These are phyloP conservation scores for Chrysolina haemoptera DNA, from an alignment of 2,888 invertebrate species.

Conservation along the genomic window DNA sequence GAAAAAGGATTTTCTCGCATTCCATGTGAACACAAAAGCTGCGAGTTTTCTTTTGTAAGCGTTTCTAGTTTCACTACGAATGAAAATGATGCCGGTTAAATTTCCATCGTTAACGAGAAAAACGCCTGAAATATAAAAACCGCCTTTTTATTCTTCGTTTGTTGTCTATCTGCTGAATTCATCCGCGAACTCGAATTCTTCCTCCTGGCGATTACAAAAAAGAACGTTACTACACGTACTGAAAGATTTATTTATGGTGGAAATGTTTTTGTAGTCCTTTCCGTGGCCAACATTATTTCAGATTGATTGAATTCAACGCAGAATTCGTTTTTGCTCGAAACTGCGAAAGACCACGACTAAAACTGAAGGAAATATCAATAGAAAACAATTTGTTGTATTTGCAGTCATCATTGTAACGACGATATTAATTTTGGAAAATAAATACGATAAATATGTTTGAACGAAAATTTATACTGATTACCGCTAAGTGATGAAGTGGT, in stretches of 20 bases:
- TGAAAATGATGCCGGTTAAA: constrained; percentile 22
- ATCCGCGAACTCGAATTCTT: constrained; percentile 1
- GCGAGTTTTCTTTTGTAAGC: constrained; percentile 21
- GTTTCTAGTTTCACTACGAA: constrained; percentile 13
- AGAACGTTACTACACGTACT: constrained; percentile 11
- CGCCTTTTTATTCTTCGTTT: constrained; percentile 12
- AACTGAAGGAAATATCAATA: background rate
- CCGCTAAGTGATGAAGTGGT: too few species aligned
- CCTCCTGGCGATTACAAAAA: constrained; percentile 14
- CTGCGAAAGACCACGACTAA: background rate
- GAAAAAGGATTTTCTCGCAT: background rate
- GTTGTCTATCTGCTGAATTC: constrained; percentile 20
- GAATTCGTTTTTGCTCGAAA: background rate
- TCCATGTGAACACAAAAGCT: constrained; percentile 20
- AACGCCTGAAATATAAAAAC: constrained; percentile 22
- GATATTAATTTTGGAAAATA: too few species aligned
- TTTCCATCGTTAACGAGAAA: constrained; percentile 30
- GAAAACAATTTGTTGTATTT: too few species aligned
- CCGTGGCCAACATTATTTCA: constrained; percentile 1
- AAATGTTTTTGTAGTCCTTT: constrained; percentile 17
- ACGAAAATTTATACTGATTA: too few species aligned
- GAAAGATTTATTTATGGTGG: constrained; percentile 18
- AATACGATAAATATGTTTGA: too few species aligned
- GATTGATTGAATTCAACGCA: background rate
- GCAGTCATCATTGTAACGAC: too few species aligned